Evolutionary conservation across 2,113 vertebrate species (phyloP).

Genomic region (Oceanites oceanicus): DNA sequence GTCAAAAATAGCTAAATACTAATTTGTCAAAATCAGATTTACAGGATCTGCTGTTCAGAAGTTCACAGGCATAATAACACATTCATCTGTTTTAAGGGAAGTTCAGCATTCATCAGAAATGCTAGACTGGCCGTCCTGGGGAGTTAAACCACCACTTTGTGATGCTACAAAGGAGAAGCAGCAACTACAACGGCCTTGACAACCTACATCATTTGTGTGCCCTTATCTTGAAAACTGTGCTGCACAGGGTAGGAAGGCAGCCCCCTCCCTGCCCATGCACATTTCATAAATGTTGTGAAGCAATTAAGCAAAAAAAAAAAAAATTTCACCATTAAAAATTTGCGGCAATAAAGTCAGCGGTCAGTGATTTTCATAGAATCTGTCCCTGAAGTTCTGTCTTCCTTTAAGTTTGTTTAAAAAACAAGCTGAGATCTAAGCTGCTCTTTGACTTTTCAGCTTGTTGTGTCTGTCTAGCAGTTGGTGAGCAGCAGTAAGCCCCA

Average conservation of each 20-base stretch:
- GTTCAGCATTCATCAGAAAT: not conserved
- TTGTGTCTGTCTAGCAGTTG: not conserved
- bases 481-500: not conserved
- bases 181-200: not conserved
- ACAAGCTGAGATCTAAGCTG: not conserved
- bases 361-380: not conserved
- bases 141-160: not conserved
- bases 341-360: not conserved
- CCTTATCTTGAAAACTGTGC: not conserved
- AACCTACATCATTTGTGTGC: not conserved
- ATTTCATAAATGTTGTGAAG: not conserved
- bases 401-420: not conserved
- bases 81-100: not conserved
- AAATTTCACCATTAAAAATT: not conserved
- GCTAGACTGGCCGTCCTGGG: not conserved
- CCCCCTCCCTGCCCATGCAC: not conserved
- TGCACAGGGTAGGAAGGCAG: not conserved
- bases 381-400: not conserved
- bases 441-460: not conserved
- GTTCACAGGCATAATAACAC: not conserved
- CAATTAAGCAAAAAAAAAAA: not conserved
- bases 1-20: not conserved
- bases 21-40: not conserved
- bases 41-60: not conserved
- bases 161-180: not conserved